These are phyloP conservation scores for Amyelois transitella DNA, from an alignment of 1,140 invertebrate species.

Conservation along the genomic window DNA sequence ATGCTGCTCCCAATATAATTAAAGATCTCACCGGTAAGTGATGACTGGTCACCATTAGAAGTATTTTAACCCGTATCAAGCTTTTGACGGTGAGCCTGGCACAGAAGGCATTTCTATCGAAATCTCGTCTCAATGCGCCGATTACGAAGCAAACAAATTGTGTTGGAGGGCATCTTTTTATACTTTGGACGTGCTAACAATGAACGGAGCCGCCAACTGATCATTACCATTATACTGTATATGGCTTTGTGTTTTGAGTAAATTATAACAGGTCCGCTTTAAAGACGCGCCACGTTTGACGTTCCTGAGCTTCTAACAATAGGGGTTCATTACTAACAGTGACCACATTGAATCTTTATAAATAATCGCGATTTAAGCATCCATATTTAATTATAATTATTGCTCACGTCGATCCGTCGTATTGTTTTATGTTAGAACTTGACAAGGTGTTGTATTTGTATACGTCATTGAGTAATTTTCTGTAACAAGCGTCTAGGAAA, in stretches of 20 bases:
- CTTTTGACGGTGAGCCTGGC: constrained; percentile 30
- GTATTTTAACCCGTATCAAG: constrained; percentile 41
- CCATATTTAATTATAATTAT: constrained; percentile 31
- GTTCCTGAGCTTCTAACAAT: constrained; percentile 39
- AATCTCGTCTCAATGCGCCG: constrained; percentile 41
- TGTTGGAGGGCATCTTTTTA: constrained; percentile 58
- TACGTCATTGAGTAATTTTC: constrained; percentile 32
- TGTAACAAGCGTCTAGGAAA: constrained; percentile 39
- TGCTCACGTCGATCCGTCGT: constrained; percentile 12
- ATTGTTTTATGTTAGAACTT: constrained; percentile 21
- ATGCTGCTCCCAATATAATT: constrained; percentile 50
- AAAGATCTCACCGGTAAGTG: constrained; percentile 48
- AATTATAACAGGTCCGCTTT: constrained; percentile 70
- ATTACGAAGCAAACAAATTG: constrained; percentile 66
- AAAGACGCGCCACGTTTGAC: constrained; percentile 44
- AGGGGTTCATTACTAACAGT: constrained; percentile 62
- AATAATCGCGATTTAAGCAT: constrained; percentile 29
- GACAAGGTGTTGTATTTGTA: constrained; percentile 31
- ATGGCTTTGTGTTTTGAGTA: constrained; percentile 74
- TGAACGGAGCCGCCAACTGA: constrained; percentile 60
- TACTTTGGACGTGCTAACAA: constrained; percentile 66
- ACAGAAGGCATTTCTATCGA: constrained; percentile 43
- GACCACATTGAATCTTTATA: constrained; percentile 52
- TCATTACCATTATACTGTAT: constrained; percentile 70
- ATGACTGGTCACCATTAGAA: constrained; percentile 51